Conservation (phyloP, 2,797 vertebrate genomes). For the Hephaestus fuliginosus region DNA sequence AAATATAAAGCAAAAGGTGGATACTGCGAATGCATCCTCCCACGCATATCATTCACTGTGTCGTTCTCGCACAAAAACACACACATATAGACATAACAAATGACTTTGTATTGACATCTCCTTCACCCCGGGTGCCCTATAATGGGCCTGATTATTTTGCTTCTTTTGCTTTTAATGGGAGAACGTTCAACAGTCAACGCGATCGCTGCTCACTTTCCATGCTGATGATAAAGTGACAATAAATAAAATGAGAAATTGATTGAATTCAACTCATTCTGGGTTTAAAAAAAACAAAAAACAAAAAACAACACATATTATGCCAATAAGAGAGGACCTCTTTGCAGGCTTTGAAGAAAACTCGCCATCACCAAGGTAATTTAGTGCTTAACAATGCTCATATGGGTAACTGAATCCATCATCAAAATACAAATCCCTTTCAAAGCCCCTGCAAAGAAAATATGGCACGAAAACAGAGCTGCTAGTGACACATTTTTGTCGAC, state of each 20-base stretch:
- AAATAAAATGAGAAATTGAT: slow-evolving; percentile 33
- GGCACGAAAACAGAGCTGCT: not conserved
- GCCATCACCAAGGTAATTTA: slow-evolving; percentile 25
- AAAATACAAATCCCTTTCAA: slow-evolving; percentile 30
- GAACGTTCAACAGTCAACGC: slow-evolving; percentile 24
- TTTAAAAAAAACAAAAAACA: not conserved
- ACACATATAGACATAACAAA: slow-evolving; percentile 23
- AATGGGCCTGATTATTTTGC: slow-evolving; percentile 68
- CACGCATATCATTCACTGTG: slow-evolving; percentile 1
- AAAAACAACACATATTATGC: not conserved
- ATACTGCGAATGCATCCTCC: slow-evolving; percentile 36
- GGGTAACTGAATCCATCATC: slow-evolving; percentile 18
- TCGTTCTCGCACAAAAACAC: slow-evolving; percentile 7
- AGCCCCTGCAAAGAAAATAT: slow-evolving; percentile 8
- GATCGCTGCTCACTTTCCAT: slow-evolving; percentile 33
- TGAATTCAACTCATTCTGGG: slow-evolving; percentile 24
- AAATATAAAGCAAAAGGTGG: slow-evolving; percentile 1
- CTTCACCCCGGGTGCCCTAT: slow-evolving; percentile 62
- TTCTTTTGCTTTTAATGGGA: slow-evolving; percentile 42
- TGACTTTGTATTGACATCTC: slow-evolving; percentile 34
- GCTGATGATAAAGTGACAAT: slow-evolving; percentile 26
- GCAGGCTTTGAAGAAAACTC: no score
- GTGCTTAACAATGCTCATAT: slow-evolving; percentile 17
- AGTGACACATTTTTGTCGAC: slow-evolving; percentile 9
- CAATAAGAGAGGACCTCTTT: not conserved